These are phyloP conservation scores for Empidonax alnorum DNA, from an alignment of 2,113 vertebrate genomes.

Conservation along the genomic window DNA sequence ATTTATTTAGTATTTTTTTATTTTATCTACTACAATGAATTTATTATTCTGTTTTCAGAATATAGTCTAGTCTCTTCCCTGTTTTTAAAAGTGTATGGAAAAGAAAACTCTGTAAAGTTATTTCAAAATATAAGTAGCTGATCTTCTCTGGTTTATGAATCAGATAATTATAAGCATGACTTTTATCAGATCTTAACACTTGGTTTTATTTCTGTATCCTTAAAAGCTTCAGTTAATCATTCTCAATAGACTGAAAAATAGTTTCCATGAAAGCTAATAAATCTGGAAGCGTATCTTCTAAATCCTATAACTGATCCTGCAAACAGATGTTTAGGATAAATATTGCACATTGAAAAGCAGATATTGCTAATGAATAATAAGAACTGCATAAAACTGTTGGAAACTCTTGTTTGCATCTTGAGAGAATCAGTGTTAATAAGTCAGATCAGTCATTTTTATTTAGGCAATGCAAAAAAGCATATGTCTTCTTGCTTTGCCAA, in stretches of 20 bases:
- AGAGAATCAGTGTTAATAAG: conserved; percentile 63
- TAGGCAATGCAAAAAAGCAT: conserved; percentile 61
- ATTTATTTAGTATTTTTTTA: neutral
- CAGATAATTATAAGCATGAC: neutral
- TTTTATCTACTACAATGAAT: neutral
- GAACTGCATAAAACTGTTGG: conserved; percentile 32
- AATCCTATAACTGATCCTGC: conserved; percentile 52
- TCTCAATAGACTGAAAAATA: conserved; percentile 34
- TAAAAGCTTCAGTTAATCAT: conserved; percentile 34
- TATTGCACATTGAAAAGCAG: conserved; percentile 66
- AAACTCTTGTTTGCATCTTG: conserved; percentile 32
- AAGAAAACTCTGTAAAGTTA: neutral
- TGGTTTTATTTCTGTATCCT: conserved; percentile 17
- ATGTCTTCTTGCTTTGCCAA: conserved; percentile 64
- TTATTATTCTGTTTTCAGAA: neutral
- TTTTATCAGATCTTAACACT: neutral
- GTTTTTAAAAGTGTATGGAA: neutral
- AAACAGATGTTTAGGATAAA: conserved; percentile 68
- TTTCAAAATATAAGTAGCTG: neutral
- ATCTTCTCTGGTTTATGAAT: neutral
- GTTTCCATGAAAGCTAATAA: conserved; percentile 41
- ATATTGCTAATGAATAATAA: conserved; percentile 57
- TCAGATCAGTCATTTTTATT: conserved; percentile 74
- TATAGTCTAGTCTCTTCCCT: neutral
- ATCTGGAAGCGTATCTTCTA: conserved; percentile 39